Conservation (phyloP, 2,113 vertebrate species). For the Grammomys dolichurus region DNA sequence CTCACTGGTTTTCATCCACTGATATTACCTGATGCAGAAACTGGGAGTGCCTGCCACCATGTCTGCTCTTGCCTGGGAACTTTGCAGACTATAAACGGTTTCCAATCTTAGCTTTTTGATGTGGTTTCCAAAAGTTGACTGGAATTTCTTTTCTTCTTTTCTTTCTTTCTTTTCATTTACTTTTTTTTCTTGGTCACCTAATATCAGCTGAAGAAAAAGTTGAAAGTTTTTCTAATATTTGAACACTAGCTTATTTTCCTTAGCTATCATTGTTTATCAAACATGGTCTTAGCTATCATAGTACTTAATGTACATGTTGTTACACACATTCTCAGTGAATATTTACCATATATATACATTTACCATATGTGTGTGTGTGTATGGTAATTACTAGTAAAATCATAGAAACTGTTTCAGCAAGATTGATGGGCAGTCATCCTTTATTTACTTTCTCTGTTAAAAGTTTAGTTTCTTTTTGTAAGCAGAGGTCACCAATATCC, state of each 20-base stretch:
- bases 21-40: neutral
- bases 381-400: neutral
- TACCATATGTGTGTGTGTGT: too few relatives aligned
- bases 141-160: neutral
- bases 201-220: neutral
- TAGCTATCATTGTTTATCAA: neutral
- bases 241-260: neutral
- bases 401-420: neutral
- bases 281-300: neutral
- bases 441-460: constrained; percentile 14
- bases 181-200: neutral
- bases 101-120: neutral
- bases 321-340: neutral
- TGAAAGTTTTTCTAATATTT: neutral
- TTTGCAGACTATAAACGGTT: neutral
- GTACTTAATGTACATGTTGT: neutral
- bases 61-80: neutral
- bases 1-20: too few relatives aligned
- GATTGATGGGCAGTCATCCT: neutral
- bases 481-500: neutral
- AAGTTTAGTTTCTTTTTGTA: neutral
- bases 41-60: neutral
- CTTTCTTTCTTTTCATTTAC: neutral
- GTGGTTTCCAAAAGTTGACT: neutral
- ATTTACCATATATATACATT: neutral